Evolutionary conservation across 2,888 invertebrate species (phyloP), one percentile per base, ranked within the genome.

Genomic region (Venustoraphidia nigricollis): DNA sequence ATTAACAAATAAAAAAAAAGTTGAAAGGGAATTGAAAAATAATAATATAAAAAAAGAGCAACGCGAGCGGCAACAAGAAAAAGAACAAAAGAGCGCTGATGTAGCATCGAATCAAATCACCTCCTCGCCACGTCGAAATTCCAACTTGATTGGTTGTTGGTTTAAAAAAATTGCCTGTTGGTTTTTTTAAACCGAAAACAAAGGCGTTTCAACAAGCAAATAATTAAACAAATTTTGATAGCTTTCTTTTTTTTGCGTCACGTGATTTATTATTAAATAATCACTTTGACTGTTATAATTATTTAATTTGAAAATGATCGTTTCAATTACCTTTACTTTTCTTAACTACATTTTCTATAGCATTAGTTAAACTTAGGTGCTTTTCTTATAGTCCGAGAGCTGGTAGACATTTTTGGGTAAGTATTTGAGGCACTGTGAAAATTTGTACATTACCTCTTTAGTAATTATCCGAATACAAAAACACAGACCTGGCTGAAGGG

Each of bases 111-210:
- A 27, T 27, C 27, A 14, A 14, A 9, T 39, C 40, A 11, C 13
- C 40, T 11, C 14, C 9, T 11, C 40, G 40, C 9, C 40, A 14
- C 40, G 40, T 39, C 65, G 63, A 64, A 64, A 65, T 64, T 59
- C 62, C 58, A 57, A 54, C 60, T 62, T 65, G 65, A 66, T 66
- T 66, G 64, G 65, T 65, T 65, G 63, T 63, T 63, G 59, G 60
- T 59, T 56, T 56, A 60, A 59, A 57, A 51, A 11, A 38, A 11
- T 4, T 38, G 13, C 13, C 13, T 38, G 38, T 38, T 38, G 11
- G 44, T 14, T 40, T 40, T 40, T 40, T 40, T 11, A 11, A 40
- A 11, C 10, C 9, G 13, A n/a, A 40, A 14, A 14, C 17, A 40
- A 40, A 40, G 13, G 17, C 17, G 17, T 40, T 40, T 10, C 13